phyloP scores from a whole-genome alignment of 1,140 invertebrate species.

The Heterodera schachtii region DNA sequence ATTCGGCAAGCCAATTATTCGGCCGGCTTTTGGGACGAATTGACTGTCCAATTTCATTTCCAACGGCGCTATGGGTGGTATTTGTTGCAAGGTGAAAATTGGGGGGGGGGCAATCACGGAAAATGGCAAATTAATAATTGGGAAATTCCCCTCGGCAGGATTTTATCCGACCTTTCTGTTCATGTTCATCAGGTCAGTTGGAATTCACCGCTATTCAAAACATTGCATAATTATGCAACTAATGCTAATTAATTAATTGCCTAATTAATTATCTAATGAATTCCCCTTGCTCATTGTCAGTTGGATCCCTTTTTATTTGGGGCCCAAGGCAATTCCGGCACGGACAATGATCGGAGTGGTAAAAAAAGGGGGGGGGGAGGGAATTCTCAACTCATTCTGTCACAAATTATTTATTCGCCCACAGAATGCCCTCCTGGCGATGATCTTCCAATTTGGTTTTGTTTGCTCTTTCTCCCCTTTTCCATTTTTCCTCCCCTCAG shows the following conservation, averaged over 20 bases:
- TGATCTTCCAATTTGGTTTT: conserved; percentile 63
- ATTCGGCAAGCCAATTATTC: conserved; percentile 48
- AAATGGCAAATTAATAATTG: conserved; percentile 36
- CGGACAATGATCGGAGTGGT: conserved; percentile 63
- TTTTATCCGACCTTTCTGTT: conserved; percentile 59
- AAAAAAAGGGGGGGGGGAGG: background rate
- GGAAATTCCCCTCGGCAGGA: conserved; percentile 14
- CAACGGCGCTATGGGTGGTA: conserved; percentile 64
- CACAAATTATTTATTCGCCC: conserved; percentile 9
- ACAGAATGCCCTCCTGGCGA: conserved; percentile 62
- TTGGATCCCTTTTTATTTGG: conserved; percentile 65
- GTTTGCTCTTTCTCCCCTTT: background rate
- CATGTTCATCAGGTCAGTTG: conserved; percentile 55
- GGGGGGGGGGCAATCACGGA: background rate
- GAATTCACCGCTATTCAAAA: too few species aligned
- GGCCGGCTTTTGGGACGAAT: conserved; percentile 63
- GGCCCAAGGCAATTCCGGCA: conserved; percentile 63
- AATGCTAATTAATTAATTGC: too few species aligned
- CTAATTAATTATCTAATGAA: too few species aligned
- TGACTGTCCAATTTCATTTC: conserved; percentile 61
- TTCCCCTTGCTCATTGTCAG: background rate
- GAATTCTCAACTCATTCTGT: background rate
- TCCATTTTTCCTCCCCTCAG: background rate
- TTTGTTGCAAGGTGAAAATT: conserved; percentile 56
- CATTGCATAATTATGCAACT: too few species aligned